These are phyloP conservation scores for Chelidonichthys spinosus DNA, from an alignment of 2,797 vertebrate genomes.

Conservation along the genomic window DNA sequence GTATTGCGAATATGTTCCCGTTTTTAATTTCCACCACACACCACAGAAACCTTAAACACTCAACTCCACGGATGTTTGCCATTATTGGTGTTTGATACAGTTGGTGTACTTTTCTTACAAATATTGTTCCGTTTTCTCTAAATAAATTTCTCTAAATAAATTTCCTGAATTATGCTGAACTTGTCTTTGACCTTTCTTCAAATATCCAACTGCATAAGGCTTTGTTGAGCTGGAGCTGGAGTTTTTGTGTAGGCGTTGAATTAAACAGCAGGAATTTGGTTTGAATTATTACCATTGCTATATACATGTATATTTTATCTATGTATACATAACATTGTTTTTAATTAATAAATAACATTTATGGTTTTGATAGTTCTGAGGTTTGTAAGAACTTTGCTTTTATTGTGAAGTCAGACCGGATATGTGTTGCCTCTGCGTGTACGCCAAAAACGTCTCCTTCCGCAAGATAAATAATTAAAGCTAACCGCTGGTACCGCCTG, in stretches of 20 bases:
- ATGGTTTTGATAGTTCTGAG: no score
- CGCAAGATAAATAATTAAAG: constrained; percentile 10
- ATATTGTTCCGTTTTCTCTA: constrained; percentile 56
- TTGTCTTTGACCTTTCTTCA: constrained; percentile 4
- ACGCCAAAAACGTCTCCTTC: background rate
- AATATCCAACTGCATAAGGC: background rate
- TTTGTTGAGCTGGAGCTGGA: background rate
- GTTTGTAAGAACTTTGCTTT: background rate
- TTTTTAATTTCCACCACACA: constrained; percentile 38
- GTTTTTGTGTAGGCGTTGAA: background rate
- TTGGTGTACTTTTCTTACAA: constrained; percentile 57
- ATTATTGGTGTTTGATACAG: constrained; percentile 47
- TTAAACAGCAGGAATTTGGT: background rate
- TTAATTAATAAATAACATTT: no score
- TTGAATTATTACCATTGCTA: background rate
- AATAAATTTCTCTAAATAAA: constrained; percentile 77
- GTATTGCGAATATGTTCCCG: constrained; percentile 14
- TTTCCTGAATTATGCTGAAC: constrained; percentile 16
- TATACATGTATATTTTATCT: no score
- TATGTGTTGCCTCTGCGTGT: background rate
- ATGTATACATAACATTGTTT: no score
- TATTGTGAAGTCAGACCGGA: constrained; percentile 61
- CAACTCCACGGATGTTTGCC: constrained; percentile 42
- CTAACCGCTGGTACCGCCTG: background rate
- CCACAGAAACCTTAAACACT: constrained; percentile 63